Evolutionary conservation across 2,888 invertebrate species (phyloP).

Genomic region (Andrena trimmerana): DNA sequence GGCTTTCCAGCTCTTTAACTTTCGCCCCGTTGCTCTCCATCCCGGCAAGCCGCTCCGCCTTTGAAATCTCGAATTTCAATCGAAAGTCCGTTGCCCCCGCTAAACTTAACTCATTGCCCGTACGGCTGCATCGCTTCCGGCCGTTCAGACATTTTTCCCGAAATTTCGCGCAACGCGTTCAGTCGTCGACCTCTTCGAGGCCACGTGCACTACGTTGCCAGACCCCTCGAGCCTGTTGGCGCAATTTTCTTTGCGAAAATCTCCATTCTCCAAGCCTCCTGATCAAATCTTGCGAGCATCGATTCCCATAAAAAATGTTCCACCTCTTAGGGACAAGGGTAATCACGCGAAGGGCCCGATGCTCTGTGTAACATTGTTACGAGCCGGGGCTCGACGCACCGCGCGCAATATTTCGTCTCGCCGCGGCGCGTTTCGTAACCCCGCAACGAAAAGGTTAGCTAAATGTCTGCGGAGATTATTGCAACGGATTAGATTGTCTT

Average conservation of each 20-base stretch:
- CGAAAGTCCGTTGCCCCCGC: conserved; percentile 63
- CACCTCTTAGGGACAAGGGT: too few species aligned
- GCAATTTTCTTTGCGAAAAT: neutral
- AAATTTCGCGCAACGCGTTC: conserved; percentile 59
- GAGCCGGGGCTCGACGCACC: conserved; percentile 22
- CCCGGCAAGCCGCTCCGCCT: neutral
- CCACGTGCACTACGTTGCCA: neutral
- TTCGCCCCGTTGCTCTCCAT: neutral
- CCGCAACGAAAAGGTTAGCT: conserved; percentile 56
- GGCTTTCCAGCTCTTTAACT: neutral
- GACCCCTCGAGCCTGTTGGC: neutral
- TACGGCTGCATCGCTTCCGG: conserved; percentile 63
- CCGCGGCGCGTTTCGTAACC: conserved; percentile 49
- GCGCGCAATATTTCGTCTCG: conserved; percentile 34
- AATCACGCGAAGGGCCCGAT: neutral
- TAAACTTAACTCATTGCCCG: conserved; percentile 66
- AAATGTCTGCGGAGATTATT: conserved; percentile 60
- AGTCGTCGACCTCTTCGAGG: conserved; percentile 50
- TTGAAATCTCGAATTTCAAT: conserved; percentile 60
- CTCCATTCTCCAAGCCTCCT: neutral
- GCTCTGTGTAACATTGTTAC: conserved; percentile 8
- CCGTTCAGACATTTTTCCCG: conserved; percentile 67
- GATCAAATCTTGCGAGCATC: neutral
- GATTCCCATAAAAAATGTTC: too few species aligned
- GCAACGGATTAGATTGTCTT: conserved; percentile 63